phyloP scores from a whole-genome alignment of 2,888 invertebrate genomes.

The Oxyteleia sp. region DNA sequence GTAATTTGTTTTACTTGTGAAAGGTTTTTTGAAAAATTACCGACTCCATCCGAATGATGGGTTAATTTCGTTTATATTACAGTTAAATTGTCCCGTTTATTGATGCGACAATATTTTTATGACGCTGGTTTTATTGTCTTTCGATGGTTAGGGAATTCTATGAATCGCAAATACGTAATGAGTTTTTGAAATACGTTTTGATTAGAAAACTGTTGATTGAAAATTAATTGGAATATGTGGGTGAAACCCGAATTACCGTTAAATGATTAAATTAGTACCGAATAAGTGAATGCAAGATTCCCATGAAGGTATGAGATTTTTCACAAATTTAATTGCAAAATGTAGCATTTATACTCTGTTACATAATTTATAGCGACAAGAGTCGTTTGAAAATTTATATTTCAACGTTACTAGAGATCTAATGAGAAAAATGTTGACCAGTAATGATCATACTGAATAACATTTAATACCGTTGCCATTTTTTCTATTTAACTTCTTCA shows the following conservation, averaged over 20 bases:
- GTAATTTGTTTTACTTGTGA: no score
- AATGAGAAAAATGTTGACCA: no score
- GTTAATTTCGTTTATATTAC: slow-evolving; percentile 48
- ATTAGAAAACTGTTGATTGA: slow-evolving; percentile 42
- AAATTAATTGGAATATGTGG: slow-evolving; percentile 35
- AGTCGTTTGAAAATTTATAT: no score
- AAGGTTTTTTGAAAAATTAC: slow-evolving; percentile 30
- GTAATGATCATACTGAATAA: no score
- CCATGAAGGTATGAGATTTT: not conserved
- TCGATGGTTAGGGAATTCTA: slow-evolving; percentile 3
- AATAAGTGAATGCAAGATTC: slow-evolving; percentile 21
- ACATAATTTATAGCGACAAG: no score
- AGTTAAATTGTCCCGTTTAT: slow-evolving; percentile 59
- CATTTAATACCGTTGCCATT: no score
- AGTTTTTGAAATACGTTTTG: slow-evolving; percentile 23
- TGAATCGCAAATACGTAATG: slow-evolving; percentile 21
- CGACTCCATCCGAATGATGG: slow-evolving; percentile 32
- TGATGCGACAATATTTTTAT: slow-evolving; percentile 43
- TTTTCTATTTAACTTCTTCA: no score
- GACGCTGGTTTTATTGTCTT: slow-evolving; percentile 31
- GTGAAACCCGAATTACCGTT: slow-evolving; percentile 14
- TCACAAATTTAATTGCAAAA: no score
- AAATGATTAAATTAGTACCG: slow-evolving; percentile 32
- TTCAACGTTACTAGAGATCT: no score
- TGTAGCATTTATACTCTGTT: no score